phyloP scores from a whole-genome alignment of 2,113 vertebrate species.

The Amia ocellicauda region DNA sequence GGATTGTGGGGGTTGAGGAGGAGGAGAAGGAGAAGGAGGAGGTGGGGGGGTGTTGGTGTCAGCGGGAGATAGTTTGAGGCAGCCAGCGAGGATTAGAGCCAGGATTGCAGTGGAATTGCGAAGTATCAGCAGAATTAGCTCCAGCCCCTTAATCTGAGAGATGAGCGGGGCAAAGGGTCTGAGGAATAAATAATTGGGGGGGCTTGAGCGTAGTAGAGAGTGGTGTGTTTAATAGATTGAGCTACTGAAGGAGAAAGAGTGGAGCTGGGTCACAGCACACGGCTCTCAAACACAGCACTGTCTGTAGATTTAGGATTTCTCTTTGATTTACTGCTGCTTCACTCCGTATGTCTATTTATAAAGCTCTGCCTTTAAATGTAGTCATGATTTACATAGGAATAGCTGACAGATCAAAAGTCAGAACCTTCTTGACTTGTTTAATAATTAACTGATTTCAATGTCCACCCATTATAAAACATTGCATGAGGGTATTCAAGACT shows the following conservation, averaged over 20 bases:
- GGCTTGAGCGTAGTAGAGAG: conserved; percentile 18
- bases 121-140: conserved; percentile 67
- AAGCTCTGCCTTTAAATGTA: conserved; percentile 22
- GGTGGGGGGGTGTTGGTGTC: conserved; percentile 37
- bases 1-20: neutral
- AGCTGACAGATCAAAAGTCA: no score
- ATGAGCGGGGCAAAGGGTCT: conserved; percentile 49
- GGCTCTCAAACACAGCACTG: no score
- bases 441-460: no score
- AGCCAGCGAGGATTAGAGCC: conserved; percentile 59
- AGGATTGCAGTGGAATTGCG: conserved; percentile 65
- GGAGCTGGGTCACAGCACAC: conserved; percentile 3
- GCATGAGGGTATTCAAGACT: no score
- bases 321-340: neutral
- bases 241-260: conserved; percentile 23
- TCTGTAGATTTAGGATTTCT: no score
- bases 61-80: conserved; percentile 58
- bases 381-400: conserved; percentile 15
- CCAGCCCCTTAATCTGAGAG: conserved; percentile 63
- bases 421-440: no score
- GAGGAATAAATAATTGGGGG: conserved; percentile 41
- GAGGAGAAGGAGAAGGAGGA: conserved; percentile 24
- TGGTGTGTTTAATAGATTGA: conserved; percentile 20
- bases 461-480: no score
- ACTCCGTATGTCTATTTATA: neutral